Evolutionary conservation across 1,140 invertebrate species (phyloP).

Genomic region (Apis florea): DNA sequence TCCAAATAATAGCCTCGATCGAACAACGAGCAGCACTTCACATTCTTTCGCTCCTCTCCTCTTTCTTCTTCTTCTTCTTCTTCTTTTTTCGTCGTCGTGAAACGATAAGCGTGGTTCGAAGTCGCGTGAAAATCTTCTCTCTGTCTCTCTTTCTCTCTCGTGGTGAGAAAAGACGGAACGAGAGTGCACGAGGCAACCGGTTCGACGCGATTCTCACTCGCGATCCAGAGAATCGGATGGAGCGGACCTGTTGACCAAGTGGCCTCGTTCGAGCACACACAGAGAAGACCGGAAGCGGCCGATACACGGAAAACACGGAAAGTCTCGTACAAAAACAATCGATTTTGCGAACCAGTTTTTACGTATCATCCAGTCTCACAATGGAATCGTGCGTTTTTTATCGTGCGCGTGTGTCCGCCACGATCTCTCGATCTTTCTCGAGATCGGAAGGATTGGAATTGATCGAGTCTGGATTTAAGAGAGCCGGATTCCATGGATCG

Average conservation of each 20-base stretch:
- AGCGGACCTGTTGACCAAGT: constrained; percentile 79
- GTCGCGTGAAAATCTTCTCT: constrained; percentile 46
- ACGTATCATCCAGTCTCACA: neutral
- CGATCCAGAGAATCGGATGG: constrained; percentile 76
- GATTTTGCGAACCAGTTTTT: constrained; percentile 33
- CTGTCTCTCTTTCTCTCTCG: neutral
- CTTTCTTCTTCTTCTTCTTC: too few species aligned
- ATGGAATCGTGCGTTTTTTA: constrained; percentile 1
- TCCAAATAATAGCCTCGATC: neutral
- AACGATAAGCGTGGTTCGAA: constrained; percentile 14
- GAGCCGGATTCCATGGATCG: too few species aligned
- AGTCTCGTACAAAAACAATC: constrained; percentile 22
- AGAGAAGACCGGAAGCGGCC: constrained; percentile 76
- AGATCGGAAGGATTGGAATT: too few species aligned
- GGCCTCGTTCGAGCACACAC: constrained; percentile 74
- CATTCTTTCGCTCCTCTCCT: neutral
- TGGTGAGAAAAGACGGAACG: constrained; percentile 16
- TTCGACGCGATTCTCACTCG: constrained; percentile 76
- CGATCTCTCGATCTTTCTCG: too few species aligned
- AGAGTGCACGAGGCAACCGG: constrained; percentile 70
- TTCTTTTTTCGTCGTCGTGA: neutral
- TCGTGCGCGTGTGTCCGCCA: too few species aligned
- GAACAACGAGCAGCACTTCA: neutral
- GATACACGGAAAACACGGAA: constrained; percentile 58
- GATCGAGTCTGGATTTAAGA: too few species aligned